A percentile compares a stretch with the other conserved stretches of the same genome.
phyloP scores from a whole-genome alignment of 2,113 vertebrate genomes.

The Thermophis baileyi region DNA sequence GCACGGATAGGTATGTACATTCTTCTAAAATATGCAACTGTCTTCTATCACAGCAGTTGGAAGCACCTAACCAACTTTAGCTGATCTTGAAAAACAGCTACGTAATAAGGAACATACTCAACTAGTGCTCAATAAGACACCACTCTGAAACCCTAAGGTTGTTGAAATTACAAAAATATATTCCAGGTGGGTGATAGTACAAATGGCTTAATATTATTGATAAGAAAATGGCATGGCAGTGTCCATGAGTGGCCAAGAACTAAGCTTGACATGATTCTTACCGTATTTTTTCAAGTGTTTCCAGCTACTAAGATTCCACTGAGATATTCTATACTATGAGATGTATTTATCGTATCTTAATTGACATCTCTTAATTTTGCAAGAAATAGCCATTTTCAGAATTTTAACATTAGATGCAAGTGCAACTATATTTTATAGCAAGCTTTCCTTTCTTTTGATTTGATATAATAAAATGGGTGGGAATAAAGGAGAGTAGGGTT shows the following conservation, averaged over 20 bases:
- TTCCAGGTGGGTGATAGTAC: not conserved
- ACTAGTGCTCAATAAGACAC: not conserved
- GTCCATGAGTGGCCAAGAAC: not conserved
- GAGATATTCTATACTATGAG: not conserved
- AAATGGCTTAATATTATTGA: not conserved
- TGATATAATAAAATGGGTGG: not conserved
- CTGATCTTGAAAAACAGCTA: not conserved
- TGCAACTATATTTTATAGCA: not conserved
- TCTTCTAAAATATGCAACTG: accelerated
- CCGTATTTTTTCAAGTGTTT: not conserved
- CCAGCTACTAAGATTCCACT: not conserved
- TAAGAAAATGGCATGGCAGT: not conserved
- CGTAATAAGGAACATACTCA: not conserved
- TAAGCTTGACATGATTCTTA: not conserved
- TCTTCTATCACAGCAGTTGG: not conserved
- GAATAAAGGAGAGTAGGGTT: not conserved
- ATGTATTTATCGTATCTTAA: not conserved
- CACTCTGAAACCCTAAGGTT: not conserved
- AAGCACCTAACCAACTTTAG: not conserved
- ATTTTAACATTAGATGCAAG: not conserved
- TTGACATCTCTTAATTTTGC: not conserved
- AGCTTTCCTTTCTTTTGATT: not conserved
- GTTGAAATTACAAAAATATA: not conserved
- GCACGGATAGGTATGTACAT: constrained; percentile 80
- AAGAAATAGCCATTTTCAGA: not conserved